phyloP scores from a whole-genome alignment of 1,140 invertebrate genomes.

The Pachyrhynchus sulphureomaculatus region DNA sequence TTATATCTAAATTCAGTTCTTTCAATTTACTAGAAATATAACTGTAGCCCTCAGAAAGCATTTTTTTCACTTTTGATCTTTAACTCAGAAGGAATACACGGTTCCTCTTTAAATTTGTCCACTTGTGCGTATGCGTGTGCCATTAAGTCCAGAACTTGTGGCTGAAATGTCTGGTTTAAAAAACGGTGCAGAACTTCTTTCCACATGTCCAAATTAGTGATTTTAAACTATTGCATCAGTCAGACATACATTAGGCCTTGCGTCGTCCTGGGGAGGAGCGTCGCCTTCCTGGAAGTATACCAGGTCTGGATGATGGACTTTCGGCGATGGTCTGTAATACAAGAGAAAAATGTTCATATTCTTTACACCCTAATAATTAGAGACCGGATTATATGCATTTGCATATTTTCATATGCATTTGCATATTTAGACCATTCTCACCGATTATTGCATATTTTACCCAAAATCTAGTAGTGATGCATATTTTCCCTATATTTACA shows the following conservation, averaged over 20 bases:
- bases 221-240: neutral
- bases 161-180: neutral
- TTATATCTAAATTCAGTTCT: neutral
- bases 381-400: too few relatives aligned
- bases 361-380: too few relatives aligned
- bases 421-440: too few relatives aligned
- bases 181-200: neutral
- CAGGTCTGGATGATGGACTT: too few relatives aligned
- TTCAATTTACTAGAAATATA: neutral
- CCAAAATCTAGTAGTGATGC: too few relatives aligned
- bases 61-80: neutral
- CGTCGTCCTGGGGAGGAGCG: neutral
- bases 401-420: too few relatives aligned
- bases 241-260: neutral
- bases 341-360: too few relatives aligned
- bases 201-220: neutral
- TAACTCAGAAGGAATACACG: neutral
- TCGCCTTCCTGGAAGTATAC: neutral
- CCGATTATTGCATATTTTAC: too few relatives aligned
- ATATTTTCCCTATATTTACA: too few relatives aligned
- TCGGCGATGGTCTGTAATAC: too few relatives aligned
- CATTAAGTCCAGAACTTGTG: neutral
- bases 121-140: neutral
- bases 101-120: neutral
- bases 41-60: neutral